phyloP scores from a whole-genome alignment of 2,797 vertebrate genomes.

The Anguilla obscura region DNA sequence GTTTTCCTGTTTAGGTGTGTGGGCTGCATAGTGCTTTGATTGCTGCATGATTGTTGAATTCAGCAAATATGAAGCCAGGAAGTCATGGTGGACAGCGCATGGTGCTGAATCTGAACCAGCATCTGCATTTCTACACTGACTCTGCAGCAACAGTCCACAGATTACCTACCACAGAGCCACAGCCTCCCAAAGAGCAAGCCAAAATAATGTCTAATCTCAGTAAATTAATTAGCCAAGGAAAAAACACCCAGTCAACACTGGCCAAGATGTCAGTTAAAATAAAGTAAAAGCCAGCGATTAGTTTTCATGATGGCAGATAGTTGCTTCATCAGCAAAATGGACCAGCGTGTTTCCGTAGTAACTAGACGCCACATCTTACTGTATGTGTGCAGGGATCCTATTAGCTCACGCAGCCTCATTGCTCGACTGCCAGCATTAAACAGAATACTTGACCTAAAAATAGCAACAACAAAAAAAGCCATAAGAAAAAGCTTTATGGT shows the following conservation, averaged over 20 bases:
- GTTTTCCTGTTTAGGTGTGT: too few relatives aligned
- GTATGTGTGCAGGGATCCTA: neutral
- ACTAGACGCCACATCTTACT: neutral
- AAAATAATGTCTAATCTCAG: neutral
- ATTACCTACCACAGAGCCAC: neutral
- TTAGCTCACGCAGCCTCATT: neutral
- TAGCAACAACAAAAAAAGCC: neutral
- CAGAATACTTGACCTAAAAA: neutral
- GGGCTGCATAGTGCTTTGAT: too few relatives aligned
- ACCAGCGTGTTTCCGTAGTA: constrained; percentile 17
- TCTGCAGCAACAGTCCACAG: neutral
- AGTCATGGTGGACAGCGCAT: constrained; percentile 7
- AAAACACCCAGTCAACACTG: neutral
- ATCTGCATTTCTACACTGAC: neutral
- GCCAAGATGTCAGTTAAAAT: constrained; percentile 40
- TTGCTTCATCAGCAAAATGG: constrained; percentile 33
- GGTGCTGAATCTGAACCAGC: neutral
- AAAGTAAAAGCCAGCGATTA: constrained; percentile 34
- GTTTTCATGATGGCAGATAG: neutral
- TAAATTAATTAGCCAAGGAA: neutral
- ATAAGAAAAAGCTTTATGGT: neutral
- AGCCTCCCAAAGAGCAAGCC: neutral
- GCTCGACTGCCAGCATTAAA: neutral
- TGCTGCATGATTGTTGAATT: neutral
- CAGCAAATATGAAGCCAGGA: neutral